Evolutionary conservation across 2,113 vertebrate genomes (phyloP), one percentile per base, ranked within the genome.

Genomic region (Lasiurus cinereus): DNA sequence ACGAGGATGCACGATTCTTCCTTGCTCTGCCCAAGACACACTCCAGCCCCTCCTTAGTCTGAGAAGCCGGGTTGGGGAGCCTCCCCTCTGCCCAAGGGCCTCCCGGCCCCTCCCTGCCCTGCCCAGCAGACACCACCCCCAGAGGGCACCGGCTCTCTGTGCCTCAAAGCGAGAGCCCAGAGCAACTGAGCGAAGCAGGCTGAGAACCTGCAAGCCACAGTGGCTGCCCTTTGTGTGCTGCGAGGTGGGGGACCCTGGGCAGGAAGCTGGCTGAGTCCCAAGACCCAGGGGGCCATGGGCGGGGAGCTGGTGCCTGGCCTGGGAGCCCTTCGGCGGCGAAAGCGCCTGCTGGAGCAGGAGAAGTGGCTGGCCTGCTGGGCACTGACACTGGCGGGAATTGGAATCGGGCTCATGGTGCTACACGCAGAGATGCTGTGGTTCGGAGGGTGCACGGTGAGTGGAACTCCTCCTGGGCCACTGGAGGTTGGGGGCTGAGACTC

Each of bases 391-490:
- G 97, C 97, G 5, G 96, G 90, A 72, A 31, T 19, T 21, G 97
- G 97, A 85, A 94, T 97, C 3, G 96, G 88, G 2, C 96, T 97
- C 77, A 97, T 97, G 97, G 95, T 97, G 29, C 91, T 97, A 11
- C 97, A 97, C 7, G 97, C 95, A 0, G 97, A 97, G 94, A 96
- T 97, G 96, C 83, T 97, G 70, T 97, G 97, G 97, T 97, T 97
- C 31, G 92, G 96, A n/a, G 95, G 95, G 4, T 97, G 97, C 79
- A 22, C 31, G 96, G 97, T 97, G 88, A 97, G 96, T 92, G 87
- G 24, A 24, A 27, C 36, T 31, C 76, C 6, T 18, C 16, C 66
- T 69, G 52, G 54, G 85, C 22, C 29, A 9, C 1, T 3, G 54
- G 64, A 18, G 64, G 76, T 21, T n/a, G 64, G n/a, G 70, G 76